These are phyloP conservation scores for Heliconius cydno DNA, from an alignment of 2,888 invertebrate species.

Conservation along the genomic window DNA sequence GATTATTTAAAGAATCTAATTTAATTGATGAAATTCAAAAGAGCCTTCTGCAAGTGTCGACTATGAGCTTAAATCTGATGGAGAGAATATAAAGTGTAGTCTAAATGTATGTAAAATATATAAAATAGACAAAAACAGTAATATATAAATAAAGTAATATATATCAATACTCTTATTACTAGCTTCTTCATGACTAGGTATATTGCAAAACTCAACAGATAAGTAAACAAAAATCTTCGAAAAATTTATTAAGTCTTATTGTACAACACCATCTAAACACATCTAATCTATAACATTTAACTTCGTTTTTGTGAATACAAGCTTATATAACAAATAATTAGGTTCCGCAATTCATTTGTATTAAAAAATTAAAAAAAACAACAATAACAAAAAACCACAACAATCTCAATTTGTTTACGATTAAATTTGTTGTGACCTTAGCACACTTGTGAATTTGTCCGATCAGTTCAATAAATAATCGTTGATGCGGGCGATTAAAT, in stretches of 20 bases:
- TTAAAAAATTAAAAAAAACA: no score
- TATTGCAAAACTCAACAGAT: background rate
- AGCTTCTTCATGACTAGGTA: background rate
- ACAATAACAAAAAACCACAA: conserved; percentile 53
- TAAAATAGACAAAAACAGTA: background rate
- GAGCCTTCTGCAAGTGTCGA: background rate
- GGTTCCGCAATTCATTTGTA: conserved; percentile 38
- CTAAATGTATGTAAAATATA: background rate
- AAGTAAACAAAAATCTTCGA: background rate
- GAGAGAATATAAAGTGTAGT: background rate
- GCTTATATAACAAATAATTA: conserved; percentile 17
- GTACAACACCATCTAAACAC: background rate
- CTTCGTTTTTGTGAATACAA: background rate
- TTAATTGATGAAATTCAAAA: background rate
- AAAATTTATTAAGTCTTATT: background rate
- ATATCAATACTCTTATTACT: background rate
- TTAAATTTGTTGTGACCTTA: conserved; percentile 65
- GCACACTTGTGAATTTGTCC: conserved; percentile 70
- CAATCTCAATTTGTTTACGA: conserved; percentile 58
- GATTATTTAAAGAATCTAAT: background rate
- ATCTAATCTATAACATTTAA: background rate
- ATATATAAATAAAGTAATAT: background rate
- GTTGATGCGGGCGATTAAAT: conserved; percentile 72
- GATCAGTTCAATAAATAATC: conserved; percentile 59
- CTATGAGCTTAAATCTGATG: background rate